Base-by-base conservation (phyloP, 2,113 vertebrate species). In the Pundamilia nyererei region DNA sequence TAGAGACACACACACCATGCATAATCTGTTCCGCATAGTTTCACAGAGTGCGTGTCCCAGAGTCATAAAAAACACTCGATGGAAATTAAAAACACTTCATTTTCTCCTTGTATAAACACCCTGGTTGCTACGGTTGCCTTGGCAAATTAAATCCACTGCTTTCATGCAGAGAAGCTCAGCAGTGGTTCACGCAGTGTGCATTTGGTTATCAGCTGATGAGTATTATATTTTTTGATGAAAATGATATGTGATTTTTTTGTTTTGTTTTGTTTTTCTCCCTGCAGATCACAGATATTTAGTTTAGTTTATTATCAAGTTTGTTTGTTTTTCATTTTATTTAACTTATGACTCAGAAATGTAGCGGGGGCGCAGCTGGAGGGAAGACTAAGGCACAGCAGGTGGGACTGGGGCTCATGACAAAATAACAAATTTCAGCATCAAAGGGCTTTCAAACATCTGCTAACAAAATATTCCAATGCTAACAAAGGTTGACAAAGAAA, bases 331-430 rank as follows among this genome's bases (percentile, higher is more conserved):
- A 75, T 88, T 85, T 80, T 80, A 65, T 89, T 89, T 60, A 38
- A 82, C 55, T 83, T 83, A 81, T 82, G 54, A 89, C 45, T 54
- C 54, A 91, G 82, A 82, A 81, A 89, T 85, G 29, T 89, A 89
- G 81, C 45, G 13, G 82, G 68, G 68, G 51, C 53, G 87, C 79
- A 90, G 84, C 80, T 79, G 83, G 86, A 60, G 90, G 80, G 84
- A 86, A 91, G 85, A 77, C 55, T 86, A 51, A 84, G 77, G 68
- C 55, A 85, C 60, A 79, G 75, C 84, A 86, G 84, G 86, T 89
- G 93, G 89, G 88, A 88, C 79, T 87, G 91, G 93, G 95, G 93
- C 95, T 96, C 95, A 94, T 95, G 95, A 95, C 93, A 95, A 93
- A 89, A 82, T 87, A 56, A 42, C 80, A 31, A n/a, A 51, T 29